These are phyloP conservation scores for Mus pahari DNA, from an alignment of 2,113 vertebrate species.

Conservation along the genomic window DNA sequence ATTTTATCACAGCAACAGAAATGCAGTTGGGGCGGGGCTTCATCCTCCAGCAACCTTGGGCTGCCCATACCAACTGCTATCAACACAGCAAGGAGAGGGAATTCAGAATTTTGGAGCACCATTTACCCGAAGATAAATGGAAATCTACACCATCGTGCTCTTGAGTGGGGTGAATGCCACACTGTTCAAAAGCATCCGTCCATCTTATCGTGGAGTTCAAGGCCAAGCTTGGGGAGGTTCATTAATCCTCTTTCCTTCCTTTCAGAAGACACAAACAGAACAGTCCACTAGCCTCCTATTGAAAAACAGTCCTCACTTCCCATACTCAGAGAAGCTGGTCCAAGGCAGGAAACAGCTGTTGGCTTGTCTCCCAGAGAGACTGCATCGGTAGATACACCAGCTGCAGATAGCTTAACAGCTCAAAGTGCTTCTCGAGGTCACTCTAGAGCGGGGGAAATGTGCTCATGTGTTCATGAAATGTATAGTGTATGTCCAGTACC, in stretches of 20 bases:
- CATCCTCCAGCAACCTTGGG: not conserved
- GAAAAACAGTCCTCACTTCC: slow-evolving; percentile 70
- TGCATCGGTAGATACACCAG: not conserved
- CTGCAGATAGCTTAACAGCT: not conserved
- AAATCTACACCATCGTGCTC: not conserved
- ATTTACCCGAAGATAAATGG: not conserved
- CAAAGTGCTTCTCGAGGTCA: not conserved
- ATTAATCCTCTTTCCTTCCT: slow-evolving; percentile 70
- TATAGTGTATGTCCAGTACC: not conserved
- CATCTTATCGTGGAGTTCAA: slow-evolving; percentile 61
- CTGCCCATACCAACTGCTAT: not conserved
- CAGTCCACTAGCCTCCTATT: not conserved
- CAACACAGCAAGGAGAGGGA: not conserved
- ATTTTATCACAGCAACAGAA: no score
- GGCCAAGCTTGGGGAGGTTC: slow-evolving; percentile 55
- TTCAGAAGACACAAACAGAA: slow-evolving; percentile 59
- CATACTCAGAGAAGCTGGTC: slow-evolving; percentile 6
- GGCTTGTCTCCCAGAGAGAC: not conserved
- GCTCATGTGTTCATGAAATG: not conserved
- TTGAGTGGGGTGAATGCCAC: not conserved
- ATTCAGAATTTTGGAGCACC: not conserved
- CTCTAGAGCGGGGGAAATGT: not conserved
- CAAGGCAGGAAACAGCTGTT: slow-evolving; percentile 74
- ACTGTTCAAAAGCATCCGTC: slow-evolving; percentile 19
- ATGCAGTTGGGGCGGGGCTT: not conserved